These are phyloP conservation scores for Azorinus chamasolen DNA, from an alignment of 2,888 invertebrate genomes.

Conservation along the genomic window DNA sequence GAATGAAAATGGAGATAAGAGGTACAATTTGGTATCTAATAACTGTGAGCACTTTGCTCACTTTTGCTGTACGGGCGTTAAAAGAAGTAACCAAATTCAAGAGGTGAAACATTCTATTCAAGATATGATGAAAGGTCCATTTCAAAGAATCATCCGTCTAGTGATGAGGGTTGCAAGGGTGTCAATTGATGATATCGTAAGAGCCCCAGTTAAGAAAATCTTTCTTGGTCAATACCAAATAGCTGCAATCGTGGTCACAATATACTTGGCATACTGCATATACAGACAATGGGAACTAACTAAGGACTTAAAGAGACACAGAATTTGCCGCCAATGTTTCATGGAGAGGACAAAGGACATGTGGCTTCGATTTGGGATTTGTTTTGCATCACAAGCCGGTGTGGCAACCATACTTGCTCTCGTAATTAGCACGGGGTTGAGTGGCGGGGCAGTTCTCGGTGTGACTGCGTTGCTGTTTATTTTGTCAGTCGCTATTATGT, in stretches of 20 bases:
- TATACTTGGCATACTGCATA: slow-evolving; percentile 35
- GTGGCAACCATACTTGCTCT: slow-evolving; percentile 26
- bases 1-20: not conserved
- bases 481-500: slow-evolving; percentile 18
- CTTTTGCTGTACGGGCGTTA: slow-evolving; percentile 41
- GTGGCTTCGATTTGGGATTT: slow-evolving; percentile 26
- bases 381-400: slow-evolving; percentile 19
- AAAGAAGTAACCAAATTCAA: slow-evolving; percentile 33
- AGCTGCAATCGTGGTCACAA: not conserved
- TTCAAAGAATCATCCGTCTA: slow-evolving; percentile 22
- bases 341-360: slow-evolving; percentile 12
- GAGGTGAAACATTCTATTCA: not conserved
- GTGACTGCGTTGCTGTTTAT: not conserved
- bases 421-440: slow-evolving; percentile 12
- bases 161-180: slow-evolving; percentile 8
- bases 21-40: slow-evolving; percentile 11
- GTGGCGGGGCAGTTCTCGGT: slow-evolving; percentile 19
- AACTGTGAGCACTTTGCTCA: slow-evolving; percentile 53
- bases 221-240: not conserved
- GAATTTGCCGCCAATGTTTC: slow-evolving; percentile 32
- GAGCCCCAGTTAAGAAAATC: not conserved
- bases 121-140: slow-evolving; percentile 3
- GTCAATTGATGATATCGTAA: slow-evolving; percentile 27
- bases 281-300: slow-evolving; percentile 23
- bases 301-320: slow-evolving; percentile 1